Evolutionary conservation across 2,797 vertebrate species (phyloP).

Genomic region (Pachyuromys duprasi): DNA sequence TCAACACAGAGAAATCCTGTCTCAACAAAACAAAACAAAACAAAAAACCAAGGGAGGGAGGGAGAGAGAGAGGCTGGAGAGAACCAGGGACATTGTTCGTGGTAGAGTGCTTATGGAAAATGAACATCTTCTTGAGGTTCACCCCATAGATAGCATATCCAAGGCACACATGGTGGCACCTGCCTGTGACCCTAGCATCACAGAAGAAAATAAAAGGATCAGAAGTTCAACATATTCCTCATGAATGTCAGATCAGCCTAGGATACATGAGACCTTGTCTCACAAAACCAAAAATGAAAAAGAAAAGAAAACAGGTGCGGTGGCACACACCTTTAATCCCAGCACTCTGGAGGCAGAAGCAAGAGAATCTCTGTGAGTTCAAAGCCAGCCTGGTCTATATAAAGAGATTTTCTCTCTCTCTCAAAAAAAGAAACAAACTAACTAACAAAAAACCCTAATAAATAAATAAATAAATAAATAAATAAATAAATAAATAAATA

Average conservation of each 20-base stretch:
- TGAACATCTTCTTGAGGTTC: background rate
- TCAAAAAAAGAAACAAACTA: background rate
- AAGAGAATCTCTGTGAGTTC: background rate
- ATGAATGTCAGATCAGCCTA: background rate
- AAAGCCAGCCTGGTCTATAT: background rate
- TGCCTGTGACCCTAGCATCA: background rate
- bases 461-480: background rate
- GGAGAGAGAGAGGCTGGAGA: too few species aligned
- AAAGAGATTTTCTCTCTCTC: background rate
- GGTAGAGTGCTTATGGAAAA: background rate
- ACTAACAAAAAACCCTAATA: too few species aligned
- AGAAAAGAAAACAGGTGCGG: background rate
- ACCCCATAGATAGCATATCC: too few species aligned
- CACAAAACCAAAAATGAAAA: background rate
- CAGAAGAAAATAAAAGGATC: background rate
- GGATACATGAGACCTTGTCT: background rate
- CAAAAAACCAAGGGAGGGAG: background rate
- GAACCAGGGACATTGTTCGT: too few species aligned
- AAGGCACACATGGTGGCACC: accelerated
- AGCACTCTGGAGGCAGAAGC: background rate
- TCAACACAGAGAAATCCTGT: background rate
- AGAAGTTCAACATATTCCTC: background rate
- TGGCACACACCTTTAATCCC: background rate
- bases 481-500: background rate
- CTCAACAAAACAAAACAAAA: background rate